Evolutionary conservation across 2,113 vertebrate genomes (phyloP).

Genomic region (Eulemur rufifrons): DNA sequence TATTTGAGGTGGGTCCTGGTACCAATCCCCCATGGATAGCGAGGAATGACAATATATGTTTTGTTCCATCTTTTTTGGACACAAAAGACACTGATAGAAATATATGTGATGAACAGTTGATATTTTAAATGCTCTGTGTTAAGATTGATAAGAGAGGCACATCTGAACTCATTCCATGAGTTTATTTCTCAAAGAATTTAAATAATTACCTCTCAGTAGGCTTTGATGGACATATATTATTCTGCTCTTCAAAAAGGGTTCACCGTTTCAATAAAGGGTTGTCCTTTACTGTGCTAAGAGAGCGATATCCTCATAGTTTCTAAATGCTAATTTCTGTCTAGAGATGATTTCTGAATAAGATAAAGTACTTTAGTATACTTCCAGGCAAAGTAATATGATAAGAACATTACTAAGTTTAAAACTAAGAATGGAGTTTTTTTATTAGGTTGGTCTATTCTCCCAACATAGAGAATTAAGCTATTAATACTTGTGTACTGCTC

Average conservation of each 20-base stretch:
- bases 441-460: not conserved
- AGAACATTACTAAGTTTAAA: not conserved
- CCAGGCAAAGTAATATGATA: not conserved
- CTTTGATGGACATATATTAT: not conserved
- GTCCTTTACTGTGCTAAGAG: not conserved
- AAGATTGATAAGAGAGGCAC: constrained; percentile 1
- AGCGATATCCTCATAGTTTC: not conserved
- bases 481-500: not conserved
- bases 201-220: not conserved
- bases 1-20: not conserved
- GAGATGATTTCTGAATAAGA: constrained; percentile 30
- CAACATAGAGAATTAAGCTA: not conserved
- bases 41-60: not conserved
- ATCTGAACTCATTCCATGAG: not conserved
- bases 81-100: not conserved
- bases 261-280: not conserved
- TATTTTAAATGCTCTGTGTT: not conserved
- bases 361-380: not conserved
- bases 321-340: constrained; percentile 45
- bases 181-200: constrained; percentile 36
- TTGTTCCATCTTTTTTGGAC: not conserved
- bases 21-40: not conserved
- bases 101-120: not conserved
- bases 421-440: not conserved
- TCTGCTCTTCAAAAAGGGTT: not conserved